Conservation (phyloP, 2,888 invertebrate genomes). For the Rhamnusium bicolor region DNA sequence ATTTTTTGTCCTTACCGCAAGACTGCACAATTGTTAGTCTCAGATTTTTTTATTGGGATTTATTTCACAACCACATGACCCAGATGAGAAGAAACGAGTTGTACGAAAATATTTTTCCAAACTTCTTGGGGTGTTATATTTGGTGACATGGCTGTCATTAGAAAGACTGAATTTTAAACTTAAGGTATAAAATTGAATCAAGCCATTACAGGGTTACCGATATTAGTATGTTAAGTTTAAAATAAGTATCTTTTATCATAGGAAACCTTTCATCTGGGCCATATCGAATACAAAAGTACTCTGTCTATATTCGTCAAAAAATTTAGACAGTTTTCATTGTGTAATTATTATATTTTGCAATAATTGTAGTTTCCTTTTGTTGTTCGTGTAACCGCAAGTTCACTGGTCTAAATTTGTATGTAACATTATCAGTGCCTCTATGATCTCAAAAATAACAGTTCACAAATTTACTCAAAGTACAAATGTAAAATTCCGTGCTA, state of each 20-base stretch:
- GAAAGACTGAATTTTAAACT: slow-evolving; percentile 33
- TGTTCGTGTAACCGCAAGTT: background rate
- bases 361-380: slow-evolving; percentile 20
- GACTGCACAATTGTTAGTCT: slow-evolving; percentile 39
- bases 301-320: slow-evolving; percentile 21
- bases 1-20: slow-evolving; percentile 37
- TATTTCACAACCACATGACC: slow-evolving; percentile 22
- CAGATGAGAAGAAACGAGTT: slow-evolving; percentile 32
- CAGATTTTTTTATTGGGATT: slow-evolving; percentile 31
- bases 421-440: slow-evolving; percentile 67
- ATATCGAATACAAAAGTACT: background rate
- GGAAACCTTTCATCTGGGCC: slow-evolving; percentile 28
- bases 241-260: slow-evolving; percentile 20
- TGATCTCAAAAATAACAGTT: slow-evolving; percentile 65
- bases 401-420: slow-evolving; percentile 44
- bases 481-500: slow-evolving; percentile 63
- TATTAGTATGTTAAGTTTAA: slow-evolving; percentile 32
- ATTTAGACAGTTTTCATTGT: slow-evolving; percentile 34
- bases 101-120: slow-evolving; percentile 11
- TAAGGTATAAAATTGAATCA: slow-evolving; percentile 24
- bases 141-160: slow-evolving; percentile 16
- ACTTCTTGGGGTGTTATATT: background rate
- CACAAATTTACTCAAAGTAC: slow-evolving; percentile 65
- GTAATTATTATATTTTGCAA: slow-evolving; percentile 2
- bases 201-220: slow-evolving; percentile 24